Evolutionary conservation across 2,888 invertebrate species (phyloP), one percentile per base, ranked within the genome.

Genomic region (Parapristionchus giblindavisi): DNA sequence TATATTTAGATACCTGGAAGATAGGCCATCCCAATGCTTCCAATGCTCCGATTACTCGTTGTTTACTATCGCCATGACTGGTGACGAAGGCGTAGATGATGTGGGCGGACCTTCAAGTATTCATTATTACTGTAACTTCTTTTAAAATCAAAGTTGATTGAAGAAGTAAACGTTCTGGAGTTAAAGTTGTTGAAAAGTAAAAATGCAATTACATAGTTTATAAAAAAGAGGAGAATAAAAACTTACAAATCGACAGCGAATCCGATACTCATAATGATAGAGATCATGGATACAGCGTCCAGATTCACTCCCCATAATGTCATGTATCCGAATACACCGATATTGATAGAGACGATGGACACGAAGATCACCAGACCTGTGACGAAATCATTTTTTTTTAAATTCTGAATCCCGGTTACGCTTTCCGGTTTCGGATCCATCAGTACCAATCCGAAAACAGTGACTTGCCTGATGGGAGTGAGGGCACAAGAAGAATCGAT

Each of bases 31-130:
- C 96, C 2, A 96, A 90, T 0, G 94, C 93, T 88, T 94, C 94
- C 0, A 96, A 90, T 74, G 94, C 93, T 87, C 94, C 94, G 80
- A 92, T 92, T 0, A 95, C 94, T 78, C 93, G 91, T 38, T 93
- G 93, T 71, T 93, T 92, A 0, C 94, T 92, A 34, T 91, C 80
- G 21, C 93, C 93, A 87, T 93, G 93, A 0, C 94, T 94, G 3
- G 94, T 93, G 93, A 96, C 94, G 89, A 95, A 96, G 0, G 95
- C 94, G 88, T 96, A 96, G 85, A 95, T 94, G 80, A 96, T 96
- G 88, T 96, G 96, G 1, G 95, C 95, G 0, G 95, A 95, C 29
- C 70, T 71, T 38, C 17, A 88, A 94, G 95, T 87, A 43, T 63
- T 56, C 24, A 56, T 56, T 29, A 61, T 29, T 56, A 21, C 14